Conservation (phyloP, 2,797 vertebrate species). For the Sylvia borin region DNA sequence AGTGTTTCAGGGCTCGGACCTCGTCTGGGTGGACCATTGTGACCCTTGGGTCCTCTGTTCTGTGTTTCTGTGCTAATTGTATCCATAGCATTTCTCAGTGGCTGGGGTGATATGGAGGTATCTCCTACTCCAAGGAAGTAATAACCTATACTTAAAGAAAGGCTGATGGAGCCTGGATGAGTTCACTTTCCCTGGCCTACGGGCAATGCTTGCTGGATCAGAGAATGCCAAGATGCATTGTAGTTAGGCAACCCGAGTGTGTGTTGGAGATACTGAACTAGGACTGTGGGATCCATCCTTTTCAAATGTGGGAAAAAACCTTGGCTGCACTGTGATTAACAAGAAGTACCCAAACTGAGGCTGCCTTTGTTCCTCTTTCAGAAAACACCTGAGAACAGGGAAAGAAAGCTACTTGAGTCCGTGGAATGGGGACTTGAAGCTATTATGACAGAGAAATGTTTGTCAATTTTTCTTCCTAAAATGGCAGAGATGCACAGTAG, state of each 20-base stretch:
- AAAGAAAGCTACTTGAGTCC: not conserved
- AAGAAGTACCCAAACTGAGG: not conserved
- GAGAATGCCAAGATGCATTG: not conserved
- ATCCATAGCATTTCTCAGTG: not conserved
- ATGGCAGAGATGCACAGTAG: not conserved
- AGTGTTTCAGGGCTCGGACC: not conserved
- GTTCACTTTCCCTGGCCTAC: not conserved
- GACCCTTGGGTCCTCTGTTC: not conserved
- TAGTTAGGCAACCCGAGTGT: not conserved
- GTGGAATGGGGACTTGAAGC: not conserved
- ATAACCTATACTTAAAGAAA: not conserved
- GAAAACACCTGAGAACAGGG: not conserved
- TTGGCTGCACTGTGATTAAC: not conserved
- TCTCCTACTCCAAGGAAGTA: not conserved
- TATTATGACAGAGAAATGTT: not conserved
- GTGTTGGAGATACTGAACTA: not conserved
- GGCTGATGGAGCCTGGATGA: not conserved
- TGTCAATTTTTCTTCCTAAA: not conserved
- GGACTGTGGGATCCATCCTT: not conserved
- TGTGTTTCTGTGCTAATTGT: not conserved
- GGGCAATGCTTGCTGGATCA: not conserved
- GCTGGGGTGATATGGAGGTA: not conserved
- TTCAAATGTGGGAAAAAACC: not conserved
- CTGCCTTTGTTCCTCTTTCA: not conserved
- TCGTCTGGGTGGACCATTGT: accelerated